phyloP scores from a whole-genome alignment of 1,140 invertebrate species.

The Meloidogyne exigua region DNA sequence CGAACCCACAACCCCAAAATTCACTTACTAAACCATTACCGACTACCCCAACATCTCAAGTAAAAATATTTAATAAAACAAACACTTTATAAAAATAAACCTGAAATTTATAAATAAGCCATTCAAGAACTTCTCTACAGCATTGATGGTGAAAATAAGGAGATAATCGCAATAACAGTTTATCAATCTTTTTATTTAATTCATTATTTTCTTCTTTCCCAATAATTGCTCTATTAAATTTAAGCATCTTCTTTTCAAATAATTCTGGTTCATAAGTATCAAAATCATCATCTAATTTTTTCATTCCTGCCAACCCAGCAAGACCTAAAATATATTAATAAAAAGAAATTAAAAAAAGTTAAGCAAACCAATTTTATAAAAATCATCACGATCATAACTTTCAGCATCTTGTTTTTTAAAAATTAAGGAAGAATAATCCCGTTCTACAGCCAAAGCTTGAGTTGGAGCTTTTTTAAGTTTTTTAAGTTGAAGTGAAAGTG shows the following conservation, averaged over 20 bases:
- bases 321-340: conserved; percentile 29
- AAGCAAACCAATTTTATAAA: conserved; percentile 42
- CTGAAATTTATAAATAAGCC: conserved; percentile 49
- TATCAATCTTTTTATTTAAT: conserved; percentile 34
- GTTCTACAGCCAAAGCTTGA: conserved; percentile 37
- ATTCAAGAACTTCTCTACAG: conserved; percentile 48
- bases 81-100: neutral
- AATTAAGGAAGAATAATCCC: conserved; percentile 34
- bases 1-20: neutral
- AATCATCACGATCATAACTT: conserved; percentile 34
- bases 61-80: neutral
- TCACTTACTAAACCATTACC: neutral
- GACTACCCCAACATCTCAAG: neutral
- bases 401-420: conserved; percentile 48
- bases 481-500: conserved; percentile 35
- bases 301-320: conserved; percentile 35
- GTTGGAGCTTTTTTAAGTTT: conserved; percentile 33
- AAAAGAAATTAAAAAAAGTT: neutral
- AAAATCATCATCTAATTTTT: conserved; percentile 42
- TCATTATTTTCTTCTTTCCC: conserved; percentile 36
- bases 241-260: conserved; percentile 28
- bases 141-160: conserved; percentile 51
- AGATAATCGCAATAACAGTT: conserved; percentile 33
- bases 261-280: conserved; percentile 36
- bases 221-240: conserved; percentile 41